Percentiles rank a stretch among this genome's conserved stretches.
Evolutionary conservation across 2,797 vertebrate genomes (phyloP).

Genomic region (Arnoldichthys spilopterus): DNA sequence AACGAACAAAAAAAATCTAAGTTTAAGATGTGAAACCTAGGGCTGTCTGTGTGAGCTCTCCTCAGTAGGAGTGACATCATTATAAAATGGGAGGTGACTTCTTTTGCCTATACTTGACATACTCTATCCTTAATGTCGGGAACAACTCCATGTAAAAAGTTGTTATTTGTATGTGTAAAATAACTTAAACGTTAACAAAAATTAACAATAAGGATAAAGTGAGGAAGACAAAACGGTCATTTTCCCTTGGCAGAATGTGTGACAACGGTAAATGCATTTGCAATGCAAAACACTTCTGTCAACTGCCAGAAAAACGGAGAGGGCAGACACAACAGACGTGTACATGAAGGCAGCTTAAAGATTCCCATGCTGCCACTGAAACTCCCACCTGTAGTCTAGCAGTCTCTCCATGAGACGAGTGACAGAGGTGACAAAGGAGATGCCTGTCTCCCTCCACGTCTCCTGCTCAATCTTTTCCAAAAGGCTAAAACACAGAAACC

Average conservation of each 20-base stretch:
- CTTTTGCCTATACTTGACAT: too few species aligned
- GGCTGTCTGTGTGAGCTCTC: too few species aligned
- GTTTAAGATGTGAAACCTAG: too few species aligned
- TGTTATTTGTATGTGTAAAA: background rate
- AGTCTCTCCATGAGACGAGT: conserved; percentile 96
- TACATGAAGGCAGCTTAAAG: background rate
- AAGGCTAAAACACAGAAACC: conserved; percentile 68
- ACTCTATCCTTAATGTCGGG: too few species aligned
- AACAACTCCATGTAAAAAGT: background rate
- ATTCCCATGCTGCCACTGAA: background rate
- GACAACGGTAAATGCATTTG: background rate
- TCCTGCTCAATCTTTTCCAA: conserved; percentile 99
- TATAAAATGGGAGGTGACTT: too few species aligned
- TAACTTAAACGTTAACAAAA: too few species aligned
- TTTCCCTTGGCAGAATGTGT: background rate
- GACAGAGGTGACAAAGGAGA: conserved; percentile 96
- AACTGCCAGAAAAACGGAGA: background rate
- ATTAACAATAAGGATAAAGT: too few species aligned
- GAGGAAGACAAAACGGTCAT: too few species aligned
- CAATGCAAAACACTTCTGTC: background rate
- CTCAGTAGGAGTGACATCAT: too few species aligned
- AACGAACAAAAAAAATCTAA: too few species aligned
- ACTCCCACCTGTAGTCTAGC: conserved; percentile 92
- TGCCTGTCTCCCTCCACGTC: conserved; percentile 96
- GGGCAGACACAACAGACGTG: background rate